Evolutionary conservation across 2,888 invertebrate species (phyloP).

Genomic region (Scotopteryx bipunctaria): DNA sequence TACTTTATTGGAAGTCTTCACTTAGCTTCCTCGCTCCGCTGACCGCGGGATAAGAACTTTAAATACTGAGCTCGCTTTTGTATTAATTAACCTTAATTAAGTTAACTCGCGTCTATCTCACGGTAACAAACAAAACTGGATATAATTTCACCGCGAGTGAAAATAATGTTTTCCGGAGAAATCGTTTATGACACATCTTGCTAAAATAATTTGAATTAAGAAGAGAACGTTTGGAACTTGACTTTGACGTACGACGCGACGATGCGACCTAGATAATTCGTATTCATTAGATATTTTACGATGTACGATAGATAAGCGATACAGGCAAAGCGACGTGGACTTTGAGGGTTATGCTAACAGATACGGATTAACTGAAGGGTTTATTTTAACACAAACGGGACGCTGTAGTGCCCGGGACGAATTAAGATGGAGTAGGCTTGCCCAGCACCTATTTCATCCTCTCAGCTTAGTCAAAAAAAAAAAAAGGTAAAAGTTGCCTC

Average conservation of each 20-base stretch:
- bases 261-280: conserved; percentile 3
- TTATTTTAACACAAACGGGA: conserved; percentile 3
- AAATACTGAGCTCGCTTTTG: conserved; percentile 35
- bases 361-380: conserved; percentile 4
- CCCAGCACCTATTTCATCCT: too few species aligned
- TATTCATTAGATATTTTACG: neutral
- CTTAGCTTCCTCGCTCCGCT: conserved; percentile 34
- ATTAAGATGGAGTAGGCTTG: too few species aligned
- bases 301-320: neutral
- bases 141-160: conserved; percentile 46
- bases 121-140: conserved; percentile 58
- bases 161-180: conserved; percentile 40
- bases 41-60: conserved; percentile 34
- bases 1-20: conserved; percentile 26
- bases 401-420: too few species aligned
- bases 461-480: too few species aligned
- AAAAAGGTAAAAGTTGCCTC: too few species aligned
- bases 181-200: conserved; percentile 31
- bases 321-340: neutral
- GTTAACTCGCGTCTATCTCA: conserved; percentile 56
- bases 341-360: conserved; percentile 15
- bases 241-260: conserved; percentile 13
- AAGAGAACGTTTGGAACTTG: conserved; percentile 3
- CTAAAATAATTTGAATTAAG: conserved; percentile 19
- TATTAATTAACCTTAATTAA: conserved; percentile 76